Evolutionary conservation across 2,888 invertebrate species (phyloP).

Genomic region (Netelia fuscicornis): DNA sequence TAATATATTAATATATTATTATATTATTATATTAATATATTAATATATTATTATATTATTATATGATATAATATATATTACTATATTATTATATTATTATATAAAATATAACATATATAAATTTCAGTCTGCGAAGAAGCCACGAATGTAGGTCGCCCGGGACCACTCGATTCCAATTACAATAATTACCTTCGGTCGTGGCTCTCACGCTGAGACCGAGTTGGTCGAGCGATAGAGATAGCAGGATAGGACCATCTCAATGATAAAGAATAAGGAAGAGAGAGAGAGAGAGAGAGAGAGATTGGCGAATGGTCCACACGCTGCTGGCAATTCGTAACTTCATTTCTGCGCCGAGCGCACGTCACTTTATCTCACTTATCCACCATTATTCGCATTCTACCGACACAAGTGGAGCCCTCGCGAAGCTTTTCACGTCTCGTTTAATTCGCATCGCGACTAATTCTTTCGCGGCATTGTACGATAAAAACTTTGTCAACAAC

Average conservation of each 20-base stretch:
- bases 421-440: no score
- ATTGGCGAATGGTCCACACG: conserved; percentile 36
- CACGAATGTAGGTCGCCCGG: conserved; percentile 65
- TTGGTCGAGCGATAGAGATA: not conserved
- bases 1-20: no score
- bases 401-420: no score
- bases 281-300: conserved; percentile 11
- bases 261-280: conserved; percentile 12
- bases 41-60: no score
- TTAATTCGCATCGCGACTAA: no score
- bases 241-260: conserved; percentile 32
- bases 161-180: conserved; percentile 67
- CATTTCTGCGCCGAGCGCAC: conserved; percentile 9
- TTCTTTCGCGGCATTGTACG: no score
- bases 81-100: no score
- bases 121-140: conserved; percentile 12
- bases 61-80: no score
- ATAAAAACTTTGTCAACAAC: no score
- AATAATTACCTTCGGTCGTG: conserved; percentile 65
- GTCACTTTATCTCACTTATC: conserved; percentile 15
- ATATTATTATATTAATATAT: no score
- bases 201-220: conserved; percentile 47
- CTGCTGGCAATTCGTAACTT: conserved; percentile 55
- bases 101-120: no score
- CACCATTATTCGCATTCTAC: not conserved